Evolutionary conservation across 2,888 invertebrate species (phyloP).

Genomic region (Aricia artaxerxes): DNA sequence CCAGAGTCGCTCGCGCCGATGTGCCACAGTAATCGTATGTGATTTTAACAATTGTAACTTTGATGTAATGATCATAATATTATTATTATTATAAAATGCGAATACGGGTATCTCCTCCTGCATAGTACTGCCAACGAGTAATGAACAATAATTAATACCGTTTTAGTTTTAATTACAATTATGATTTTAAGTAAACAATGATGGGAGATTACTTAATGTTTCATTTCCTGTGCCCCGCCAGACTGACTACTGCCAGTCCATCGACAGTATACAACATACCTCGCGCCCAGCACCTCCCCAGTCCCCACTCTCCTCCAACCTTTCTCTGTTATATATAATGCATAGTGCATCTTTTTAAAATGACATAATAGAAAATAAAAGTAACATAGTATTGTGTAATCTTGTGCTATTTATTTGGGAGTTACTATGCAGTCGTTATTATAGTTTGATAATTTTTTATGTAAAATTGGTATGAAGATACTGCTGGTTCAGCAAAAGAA

Average conservation of each 20-base stretch:
- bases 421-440: too few relatives aligned
- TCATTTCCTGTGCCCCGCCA: background rate
- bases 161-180: conserved; percentile 25
- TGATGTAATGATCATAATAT: background rate
- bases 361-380: too few relatives aligned
- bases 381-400: too few relatives aligned
- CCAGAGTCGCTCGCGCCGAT: background rate
- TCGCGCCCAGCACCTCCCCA: too few relatives aligned
- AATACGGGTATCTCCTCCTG: conserved; percentile 29
- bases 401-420: background rate
- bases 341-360: too few relatives aligned
- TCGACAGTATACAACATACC: too few relatives aligned
- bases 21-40: conserved; percentile 13
- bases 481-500: too few relatives aligned
- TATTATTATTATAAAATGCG: background rate
- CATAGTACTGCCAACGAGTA: conserved; percentile 31
- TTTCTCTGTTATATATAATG: too few relatives aligned
- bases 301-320: too few relatives aligned
- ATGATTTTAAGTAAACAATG: conserved; percentile 30
- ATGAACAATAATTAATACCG: conserved; percentile 29
- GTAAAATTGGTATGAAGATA: background rate
- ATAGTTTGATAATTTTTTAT: background rate
- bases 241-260: too few relatives aligned
- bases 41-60: conserved; percentile 16
- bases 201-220: background rate